phyloP scores from a whole-genome alignment of 2,113 vertebrate species.

The Notiomystis cincta region DNA sequence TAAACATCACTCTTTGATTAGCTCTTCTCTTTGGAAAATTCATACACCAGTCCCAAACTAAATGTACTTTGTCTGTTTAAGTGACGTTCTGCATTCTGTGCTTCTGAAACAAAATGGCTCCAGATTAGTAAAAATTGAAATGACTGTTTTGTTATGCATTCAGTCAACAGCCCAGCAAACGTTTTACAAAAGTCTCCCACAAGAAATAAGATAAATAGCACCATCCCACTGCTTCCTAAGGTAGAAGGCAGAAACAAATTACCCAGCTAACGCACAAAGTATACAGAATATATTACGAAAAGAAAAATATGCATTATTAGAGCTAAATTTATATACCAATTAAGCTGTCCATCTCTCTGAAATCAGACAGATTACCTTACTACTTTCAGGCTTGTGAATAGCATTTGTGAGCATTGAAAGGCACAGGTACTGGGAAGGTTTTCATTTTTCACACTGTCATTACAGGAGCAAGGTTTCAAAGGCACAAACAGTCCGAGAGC shows the following conservation, averaged over 20 bases:
- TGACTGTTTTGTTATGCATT: neutral
- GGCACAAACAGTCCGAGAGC: neutral
- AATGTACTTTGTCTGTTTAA: neutral
- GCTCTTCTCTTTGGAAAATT: slow-evolving; percentile 36
- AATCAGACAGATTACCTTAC: slow-evolving; percentile 35
- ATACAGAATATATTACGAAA: neutral
- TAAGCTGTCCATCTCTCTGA: slow-evolving; percentile 44
- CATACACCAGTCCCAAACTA: neutral
- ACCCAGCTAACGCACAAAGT: neutral
- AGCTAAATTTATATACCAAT: slow-evolving; percentile 40
- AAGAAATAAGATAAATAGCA: slow-evolving; percentile 39
- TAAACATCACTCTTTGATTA: slow-evolving; percentile 37
- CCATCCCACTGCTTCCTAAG: neutral
- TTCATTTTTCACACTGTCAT: neutral
- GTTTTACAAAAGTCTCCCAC: neutral
- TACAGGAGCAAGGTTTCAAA: neutral
- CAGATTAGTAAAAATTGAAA: slow-evolving; percentile 23
- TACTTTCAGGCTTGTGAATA: neutral
- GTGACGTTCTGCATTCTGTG: neutral
- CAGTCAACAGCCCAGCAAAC: neutral
- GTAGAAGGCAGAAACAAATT: slow-evolving; percentile 33
- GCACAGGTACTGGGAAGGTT: neutral
- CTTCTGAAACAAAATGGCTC: slow-evolving; percentile 13
- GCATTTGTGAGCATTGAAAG: neutral
- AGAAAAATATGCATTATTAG: slow-evolving; percentile 15